phyloP scores from a whole-genome alignment of 2,113 vertebrate genomes.

The Empidonax traillii region DNA sequence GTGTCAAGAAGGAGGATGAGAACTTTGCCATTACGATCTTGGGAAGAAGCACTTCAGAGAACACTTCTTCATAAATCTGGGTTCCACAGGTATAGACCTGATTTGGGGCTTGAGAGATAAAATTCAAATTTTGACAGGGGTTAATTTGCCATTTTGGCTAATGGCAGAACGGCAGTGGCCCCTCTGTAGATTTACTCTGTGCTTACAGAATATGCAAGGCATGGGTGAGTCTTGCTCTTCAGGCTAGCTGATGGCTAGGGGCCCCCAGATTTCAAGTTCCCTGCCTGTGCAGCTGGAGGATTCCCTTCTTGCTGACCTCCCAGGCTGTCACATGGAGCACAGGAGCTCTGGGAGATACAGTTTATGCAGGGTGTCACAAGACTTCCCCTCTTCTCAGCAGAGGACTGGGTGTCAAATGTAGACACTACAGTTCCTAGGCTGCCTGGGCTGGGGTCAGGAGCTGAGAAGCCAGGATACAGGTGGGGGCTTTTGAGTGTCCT shows the following conservation, averaged over 20 bases:
- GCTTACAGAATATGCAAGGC: background rate
- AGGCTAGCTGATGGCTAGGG: background rate
- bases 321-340: background rate
- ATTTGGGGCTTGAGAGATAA: background rate
- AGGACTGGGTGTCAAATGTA: background rate
- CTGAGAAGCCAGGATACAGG: background rate
- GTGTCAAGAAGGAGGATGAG: background rate
- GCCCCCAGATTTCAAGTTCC: background rate
- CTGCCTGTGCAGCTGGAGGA: background rate
- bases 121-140: background rate
- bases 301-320: background rate
- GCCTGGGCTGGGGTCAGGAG: background rate
- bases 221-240: background rate
- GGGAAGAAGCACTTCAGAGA: background rate
- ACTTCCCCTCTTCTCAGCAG: background rate
- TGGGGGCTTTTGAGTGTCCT: background rate
- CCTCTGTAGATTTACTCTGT: fast-evolving
- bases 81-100: background rate
- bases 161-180: background rate
- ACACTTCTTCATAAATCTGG: background rate
- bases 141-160: background rate
- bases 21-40: background rate
- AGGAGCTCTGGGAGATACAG: background rate
- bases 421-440: background rate
- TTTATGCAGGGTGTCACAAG: background rate